Evolutionary conservation across 2,797 vertebrate genomes (phyloP), one percentile per base, ranked within the genome.

Genomic region (Distichodus sexfasciatus): DNA sequence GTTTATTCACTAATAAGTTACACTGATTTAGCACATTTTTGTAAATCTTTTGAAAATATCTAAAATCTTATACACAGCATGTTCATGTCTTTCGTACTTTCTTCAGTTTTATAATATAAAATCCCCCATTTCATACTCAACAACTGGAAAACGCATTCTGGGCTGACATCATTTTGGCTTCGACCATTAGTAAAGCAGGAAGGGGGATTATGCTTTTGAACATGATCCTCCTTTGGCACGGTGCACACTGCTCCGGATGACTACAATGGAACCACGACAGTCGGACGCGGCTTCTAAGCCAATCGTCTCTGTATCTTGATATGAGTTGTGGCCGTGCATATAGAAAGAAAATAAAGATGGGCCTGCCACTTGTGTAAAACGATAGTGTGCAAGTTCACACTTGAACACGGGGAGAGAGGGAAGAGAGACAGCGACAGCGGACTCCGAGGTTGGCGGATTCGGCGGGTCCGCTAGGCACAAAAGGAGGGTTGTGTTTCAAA

Each of bases 401-500:
- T 92, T 89, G 91, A 93, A 92, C 85, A 9, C 3, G 1, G 66
- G 74, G 5, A 8, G 26, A 54, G 5, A 11, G 24, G 40, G 35
- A 62, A 48, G 38, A 68, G 80, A 82, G 83, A 80, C 81, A 80
- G 81, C 76, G 66, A 81, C 68, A 88, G 88, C 86, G 59, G 80
- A 82, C 82, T 83, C 82, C 87, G 80, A 73, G 43, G 70, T 73
- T 83, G 12, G 41, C 47, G 67, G 47, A 76, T 71, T 58, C 64
- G 72, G 43, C 33, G 38, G 55, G 63, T 76, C 74, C 76, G 66
- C 64, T 48, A 79, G 83, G 87, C 83, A 94, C 93, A 97, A 95
- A 94, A 92, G 85, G 43, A 85, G 83, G 77, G 87, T 93, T 93
- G 91, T 94, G 92, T 96, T 91, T 93, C 87, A 89, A 92, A 87